Evolutionary conservation across 2,113 vertebrate genomes (phyloP), one percentile per base, ranked within the genome.

Genomic region (Hemicordylus capensis): DNA sequence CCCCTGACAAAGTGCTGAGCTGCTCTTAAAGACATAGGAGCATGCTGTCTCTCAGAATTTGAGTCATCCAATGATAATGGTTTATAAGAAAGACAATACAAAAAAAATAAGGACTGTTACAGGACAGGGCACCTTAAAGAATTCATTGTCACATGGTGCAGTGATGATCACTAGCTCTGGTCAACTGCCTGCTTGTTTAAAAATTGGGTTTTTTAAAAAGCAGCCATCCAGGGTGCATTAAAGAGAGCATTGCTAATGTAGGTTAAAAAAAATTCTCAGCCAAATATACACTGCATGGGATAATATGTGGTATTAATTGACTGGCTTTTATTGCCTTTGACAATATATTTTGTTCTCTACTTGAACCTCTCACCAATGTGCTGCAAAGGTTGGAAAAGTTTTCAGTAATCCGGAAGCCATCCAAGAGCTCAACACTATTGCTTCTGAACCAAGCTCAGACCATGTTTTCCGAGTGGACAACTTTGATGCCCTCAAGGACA

Each of bases 401-500:
- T 95, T 96, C 76, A 56, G 26, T 10, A 0, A 54, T n/a, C n/a
- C 70, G 4, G 28, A 2, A 77, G 12, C n/a, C n/a, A n/a, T n/a
- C n/a, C n/a, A n/a, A n/a, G 95, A 96, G 72, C 87, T 96, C 83
- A 42, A 51, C 6, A 48, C 15, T 22, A 96, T 95, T 1, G 93
- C 88, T 81, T 96, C 95, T 1, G 0, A 0, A 0, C 92, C 93
- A 1, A 2, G 76, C 0, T 3, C 42, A 26, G 91, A 95, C 26
- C 93, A 95, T 0, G 72, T 95, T 63, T 94, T 96, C 87, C 58
- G 74, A 11, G 95, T 95, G 61, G 59, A 85, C 80, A 89, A 92
- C 78, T 96, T 95, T 26, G 44, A 63, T 24, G 94, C 93, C 0
- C 91, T 95, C 0, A 39, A 86, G 22, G 92, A 83, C 66, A 91